These are phyloP conservation scores for Euthynnus affinis DNA, from an alignment of 2,797 vertebrate species.

Conservation along the genomic window DNA sequence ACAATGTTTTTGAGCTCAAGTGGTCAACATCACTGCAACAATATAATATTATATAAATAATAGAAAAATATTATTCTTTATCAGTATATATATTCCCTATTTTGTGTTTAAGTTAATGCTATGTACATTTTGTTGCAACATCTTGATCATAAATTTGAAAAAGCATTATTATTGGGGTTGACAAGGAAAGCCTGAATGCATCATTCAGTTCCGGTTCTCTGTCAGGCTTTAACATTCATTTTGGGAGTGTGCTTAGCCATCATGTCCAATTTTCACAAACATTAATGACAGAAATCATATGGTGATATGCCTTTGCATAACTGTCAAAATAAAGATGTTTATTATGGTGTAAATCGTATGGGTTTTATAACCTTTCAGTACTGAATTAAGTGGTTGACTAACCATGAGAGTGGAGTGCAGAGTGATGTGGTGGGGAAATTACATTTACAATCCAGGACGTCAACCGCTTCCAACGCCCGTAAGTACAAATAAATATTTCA, in stretches of 20 bases:
- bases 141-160: too few relatives aligned
- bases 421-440: constrained; percentile 18
- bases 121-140: too few relatives aligned
- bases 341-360: not conserved
- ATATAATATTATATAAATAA: too few relatives aligned
- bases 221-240: not conserved
- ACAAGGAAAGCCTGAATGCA: not conserved
- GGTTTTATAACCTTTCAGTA: not conserved
- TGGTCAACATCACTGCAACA: too few relatives aligned
- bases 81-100: too few relatives aligned
- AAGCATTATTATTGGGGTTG: too few relatives aligned
- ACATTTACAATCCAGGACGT: constrained; percentile 39
- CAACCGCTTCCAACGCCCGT: constrained; percentile 14
- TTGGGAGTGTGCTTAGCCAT: too few relatives aligned
- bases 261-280: not conserved
- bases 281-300: not conserved
- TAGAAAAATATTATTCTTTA: too few relatives aligned
- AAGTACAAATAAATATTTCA: constrained; percentile 36
- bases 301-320: not conserved
- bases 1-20: not conserved
- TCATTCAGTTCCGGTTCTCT: not conserved
- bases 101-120: too few relatives aligned
- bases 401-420: not conserved
- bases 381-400: not conserved
- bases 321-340: constrained; percentile 4